phyloP scores from a whole-genome alignment of 2,113 vertebrate genomes.

The Zeus faber region DNA sequence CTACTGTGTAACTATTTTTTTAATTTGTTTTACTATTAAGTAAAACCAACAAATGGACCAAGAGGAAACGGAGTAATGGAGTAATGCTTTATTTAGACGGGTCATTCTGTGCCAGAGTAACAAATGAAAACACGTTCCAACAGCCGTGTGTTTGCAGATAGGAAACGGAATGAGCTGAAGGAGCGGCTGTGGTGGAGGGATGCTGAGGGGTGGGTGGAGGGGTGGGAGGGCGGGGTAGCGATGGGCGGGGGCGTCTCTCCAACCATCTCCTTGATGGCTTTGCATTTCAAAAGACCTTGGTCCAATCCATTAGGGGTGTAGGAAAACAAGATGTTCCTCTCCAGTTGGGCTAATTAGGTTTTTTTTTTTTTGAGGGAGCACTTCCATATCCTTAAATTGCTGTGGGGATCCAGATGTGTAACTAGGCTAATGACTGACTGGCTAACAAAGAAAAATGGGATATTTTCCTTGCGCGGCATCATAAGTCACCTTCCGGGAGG shows the following conservation, averaged over 20 bases:
- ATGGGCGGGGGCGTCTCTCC: constrained; percentile 27
- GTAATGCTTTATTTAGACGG: too few relatives aligned
- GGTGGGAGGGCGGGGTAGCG: neutral
- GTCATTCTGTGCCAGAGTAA: too few relatives aligned
- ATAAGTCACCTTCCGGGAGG: constrained; percentile 67
- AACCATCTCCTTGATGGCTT: constrained; percentile 69
- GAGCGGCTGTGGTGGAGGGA: constrained; percentile 17
- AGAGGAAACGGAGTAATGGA: too few relatives aligned
- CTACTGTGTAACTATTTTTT: too few relatives aligned
- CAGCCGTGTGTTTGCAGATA: too few relatives aligned
- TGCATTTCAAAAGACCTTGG: constrained; percentile 78
- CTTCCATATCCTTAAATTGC: constrained; percentile 70
- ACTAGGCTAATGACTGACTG: constrained; percentile 79
- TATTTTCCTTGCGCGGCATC: constrained; percentile 54
- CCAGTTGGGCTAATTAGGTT: constrained; percentile 71
- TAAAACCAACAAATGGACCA: too few relatives aligned
- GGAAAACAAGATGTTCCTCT: constrained; percentile 73
- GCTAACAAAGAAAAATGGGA: constrained; percentile 78
- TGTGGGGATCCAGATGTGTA: constrained; percentile 77
- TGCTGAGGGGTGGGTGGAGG: constrained; percentile 4
- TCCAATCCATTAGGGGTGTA: constrained; percentile 71
- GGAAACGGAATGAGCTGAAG: neutral
- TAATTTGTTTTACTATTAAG: too few relatives aligned
- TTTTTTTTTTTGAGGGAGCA: constrained; percentile 54
- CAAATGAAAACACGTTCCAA: too few relatives aligned